Percentiles rank a stretch among this genome's conserved stretches.
phyloP scores from a whole-genome alignment of 2,797 vertebrate genomes.

The Lagocephalus sceleratus region DNA sequence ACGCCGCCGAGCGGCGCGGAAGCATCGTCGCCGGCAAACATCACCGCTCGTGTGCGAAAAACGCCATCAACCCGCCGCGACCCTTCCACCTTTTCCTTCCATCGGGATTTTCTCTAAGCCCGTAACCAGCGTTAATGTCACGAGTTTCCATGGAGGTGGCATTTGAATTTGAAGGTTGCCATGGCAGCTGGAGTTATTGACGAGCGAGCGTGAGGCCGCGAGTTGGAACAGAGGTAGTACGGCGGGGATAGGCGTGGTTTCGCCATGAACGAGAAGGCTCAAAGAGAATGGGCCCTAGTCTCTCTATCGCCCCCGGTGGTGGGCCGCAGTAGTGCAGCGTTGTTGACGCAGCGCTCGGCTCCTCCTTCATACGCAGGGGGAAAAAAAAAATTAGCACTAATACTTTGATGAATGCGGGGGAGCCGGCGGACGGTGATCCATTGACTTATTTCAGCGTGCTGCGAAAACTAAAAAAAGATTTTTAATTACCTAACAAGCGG shows the following conservation, averaged over 20 bases:
- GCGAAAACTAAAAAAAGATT: not conserved
- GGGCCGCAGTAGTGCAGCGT: too few species aligned
- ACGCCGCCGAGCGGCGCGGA: too few species aligned
- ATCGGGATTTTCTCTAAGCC: constrained; percentile 11
- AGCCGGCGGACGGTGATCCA: not conserved
- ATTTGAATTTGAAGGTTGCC: constrained; percentile 21
- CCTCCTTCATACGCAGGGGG: too few species aligned
- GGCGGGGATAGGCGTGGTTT: not conserved
- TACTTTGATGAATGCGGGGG: not conserved
- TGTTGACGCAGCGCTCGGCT: too few species aligned
- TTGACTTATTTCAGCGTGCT: not conserved
- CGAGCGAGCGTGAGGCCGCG: not conserved
- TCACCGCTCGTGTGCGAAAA: too few species aligned
- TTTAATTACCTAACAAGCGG: not conserved
- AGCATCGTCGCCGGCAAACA: too few species aligned
- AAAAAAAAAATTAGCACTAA: not conserved
- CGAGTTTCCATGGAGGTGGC: constrained; percentile 16
- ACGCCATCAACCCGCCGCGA: too few species aligned
- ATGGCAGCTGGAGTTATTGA: not conserved
- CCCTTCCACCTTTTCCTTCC: too few species aligned
- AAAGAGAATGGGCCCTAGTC: too few species aligned
- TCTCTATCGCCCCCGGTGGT: too few species aligned
- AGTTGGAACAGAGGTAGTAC: not conserved
- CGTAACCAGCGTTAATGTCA: constrained; percentile 22
- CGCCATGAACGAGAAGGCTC: too few species aligned